These are phyloP conservation scores for Meghimatium bilineatum DNA, from an alignment of 2,888 invertebrate genomes.

Conservation along the genomic window DNA sequence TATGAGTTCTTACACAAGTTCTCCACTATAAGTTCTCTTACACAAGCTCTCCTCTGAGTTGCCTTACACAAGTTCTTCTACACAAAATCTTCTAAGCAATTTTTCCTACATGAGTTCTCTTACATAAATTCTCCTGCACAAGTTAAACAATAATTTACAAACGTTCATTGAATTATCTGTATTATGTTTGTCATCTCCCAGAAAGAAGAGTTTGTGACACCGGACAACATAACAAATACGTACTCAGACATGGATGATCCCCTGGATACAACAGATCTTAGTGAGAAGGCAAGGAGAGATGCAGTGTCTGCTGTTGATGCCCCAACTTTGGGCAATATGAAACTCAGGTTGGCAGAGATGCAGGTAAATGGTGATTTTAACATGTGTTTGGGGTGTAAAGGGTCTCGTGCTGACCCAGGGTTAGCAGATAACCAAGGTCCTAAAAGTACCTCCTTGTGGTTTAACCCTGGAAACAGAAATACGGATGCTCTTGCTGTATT, in stretches of 20 bases:
- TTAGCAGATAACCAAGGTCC: too few relatives aligned
- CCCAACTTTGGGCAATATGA: slow-evolving; percentile 67
- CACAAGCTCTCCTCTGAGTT: not conserved
- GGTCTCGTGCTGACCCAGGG: too few relatives aligned
- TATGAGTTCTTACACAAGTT: too few relatives aligned
- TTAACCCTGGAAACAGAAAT: too few relatives aligned
- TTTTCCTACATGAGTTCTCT: not conserved
- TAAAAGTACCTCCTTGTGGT: too few relatives aligned
- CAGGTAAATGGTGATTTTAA: slow-evolving; percentile 59
- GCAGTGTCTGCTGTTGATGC: slow-evolving; percentile 64
- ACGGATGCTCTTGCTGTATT: too few relatives aligned
- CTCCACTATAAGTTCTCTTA: too few relatives aligned
- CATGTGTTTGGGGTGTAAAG: too few relatives aligned
- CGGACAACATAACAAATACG: slow-evolving; percentile 54
- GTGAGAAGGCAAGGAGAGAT: slow-evolving; percentile 51
- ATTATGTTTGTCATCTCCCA: not conserved
- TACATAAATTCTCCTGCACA: not conserved
- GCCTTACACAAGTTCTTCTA: too few relatives aligned
- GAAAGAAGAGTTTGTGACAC: not conserved
- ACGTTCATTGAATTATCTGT: not conserved
- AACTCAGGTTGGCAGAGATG: slow-evolving; percentile 69
- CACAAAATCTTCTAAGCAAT: not conserved
- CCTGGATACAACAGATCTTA: slow-evolving; percentile 58
- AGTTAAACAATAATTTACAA: too few relatives aligned
- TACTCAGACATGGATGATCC: slow-evolving; percentile 66